Evolutionary conservation across 2,888 invertebrate genomes (phyloP).

Genomic region (Lordiphosa andalusiaca): DNA sequence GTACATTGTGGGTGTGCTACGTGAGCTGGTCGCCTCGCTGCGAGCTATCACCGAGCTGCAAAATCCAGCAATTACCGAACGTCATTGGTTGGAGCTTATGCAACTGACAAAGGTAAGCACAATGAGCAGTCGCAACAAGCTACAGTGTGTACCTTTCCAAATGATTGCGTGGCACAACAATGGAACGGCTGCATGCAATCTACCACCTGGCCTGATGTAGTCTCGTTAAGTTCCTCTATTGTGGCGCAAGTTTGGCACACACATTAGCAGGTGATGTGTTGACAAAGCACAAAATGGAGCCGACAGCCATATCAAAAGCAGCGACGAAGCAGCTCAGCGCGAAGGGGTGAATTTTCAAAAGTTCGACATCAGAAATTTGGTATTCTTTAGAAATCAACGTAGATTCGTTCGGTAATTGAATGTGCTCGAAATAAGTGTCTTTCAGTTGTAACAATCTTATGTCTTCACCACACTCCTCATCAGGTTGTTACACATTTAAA

Average conservation of each 20-base stretch:
- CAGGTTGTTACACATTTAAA: too few relatives aligned
- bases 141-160: constrained; percentile 28
- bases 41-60: constrained; percentile 96
- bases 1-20: constrained; percentile 89
- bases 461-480: too few relatives aligned
- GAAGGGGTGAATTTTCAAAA: background rate
- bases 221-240: constrained; percentile 14
- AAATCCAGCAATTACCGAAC: constrained; percentile 95
- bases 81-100: constrained; percentile 98
- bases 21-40: constrained; percentile 95
- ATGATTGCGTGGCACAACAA: constrained; percentile 43
- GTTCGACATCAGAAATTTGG: too few relatives aligned
- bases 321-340: background rate
- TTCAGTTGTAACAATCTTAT: too few relatives aligned
- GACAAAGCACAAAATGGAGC: constrained; percentile 9
- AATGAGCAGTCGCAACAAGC: constrained; percentile 16
- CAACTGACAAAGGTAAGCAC: constrained; percentile 90
- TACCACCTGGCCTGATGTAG: constrained; percentile 4
- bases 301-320: background rate
- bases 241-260: constrained; percentile 37
- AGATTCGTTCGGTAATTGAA: too few relatives aligned
- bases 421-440: too few relatives aligned
- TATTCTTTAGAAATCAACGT: too few relatives aligned
- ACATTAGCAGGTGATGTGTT: constrained; percentile 31
- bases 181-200: constrained; percentile 13